Evolutionary conservation across 2,888 invertebrate species (phyloP), one percentile per base, ranked within the genome.

Genomic region (Hydrotaea cyrtoneurina): DNA sequence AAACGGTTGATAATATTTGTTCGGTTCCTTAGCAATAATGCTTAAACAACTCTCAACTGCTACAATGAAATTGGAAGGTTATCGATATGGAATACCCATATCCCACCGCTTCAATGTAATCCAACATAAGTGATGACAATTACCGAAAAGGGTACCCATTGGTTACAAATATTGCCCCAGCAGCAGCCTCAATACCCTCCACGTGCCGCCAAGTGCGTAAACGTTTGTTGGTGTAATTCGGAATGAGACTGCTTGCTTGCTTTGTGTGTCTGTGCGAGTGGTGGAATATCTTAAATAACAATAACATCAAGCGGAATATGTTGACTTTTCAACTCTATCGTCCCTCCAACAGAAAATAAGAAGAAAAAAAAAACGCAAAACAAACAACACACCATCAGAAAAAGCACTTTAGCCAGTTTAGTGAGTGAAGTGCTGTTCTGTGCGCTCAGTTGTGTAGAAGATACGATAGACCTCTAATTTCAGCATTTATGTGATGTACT

Each of bases 261-360:
- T 39, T 4, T 39, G 39, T 39, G 39, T 8, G 39, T 39, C 7
- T 39, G 39, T 39, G 13, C 10, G 1, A 39, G 39, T 1, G 39
- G 39, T 4, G 39, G 39, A 39, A 10, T 39, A n/a, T 50, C 50
- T 50, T 50, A 50, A 50, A 50, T n/a, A n/a, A 50, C 50, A 50
- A 55, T 55, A 55, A 21, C 55, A 21, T 55, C 23, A 55, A 55
- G 21, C 10, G 23, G 55, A 71, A 72, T 74, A 43, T 36, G 53
- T 80, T 78, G 74, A 78, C 80, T 78, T 78, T 78, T 23, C 19
- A 64, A 64, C 43, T 46, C 55, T 55, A 78, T 57, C 23, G 21
- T 43, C 36, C 43, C 36, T 39, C 19, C 7, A 2, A 15, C 11
- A 17, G n/a, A 46, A 4, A 62, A 59, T 23, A 31, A 75, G 62